Percentiles rank a stretch among this genome's conserved stretches.
These are phyloP conservation scores for Scophthalmus maximus DNA, from an alignment of 2,113 vertebrate genomes.

Conservation along the genomic window DNA sequence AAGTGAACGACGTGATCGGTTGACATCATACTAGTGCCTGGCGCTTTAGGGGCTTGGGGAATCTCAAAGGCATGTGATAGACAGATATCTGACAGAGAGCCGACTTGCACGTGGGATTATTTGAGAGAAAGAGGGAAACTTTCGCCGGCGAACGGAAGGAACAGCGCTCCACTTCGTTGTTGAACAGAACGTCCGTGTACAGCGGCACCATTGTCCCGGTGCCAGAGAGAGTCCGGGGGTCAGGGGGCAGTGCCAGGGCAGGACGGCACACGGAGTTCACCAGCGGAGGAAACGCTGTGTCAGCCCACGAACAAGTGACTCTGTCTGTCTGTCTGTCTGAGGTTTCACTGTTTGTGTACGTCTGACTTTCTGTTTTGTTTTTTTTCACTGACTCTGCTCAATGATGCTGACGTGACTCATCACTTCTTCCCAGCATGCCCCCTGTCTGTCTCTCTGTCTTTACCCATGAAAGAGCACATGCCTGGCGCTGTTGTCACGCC, in stretches of 20 bases:
- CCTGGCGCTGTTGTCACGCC: no score
- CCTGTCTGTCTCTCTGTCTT: neutral
- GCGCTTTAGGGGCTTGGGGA: neutral
- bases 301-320: constrained; percentile 52
- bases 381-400: constrained; percentile 41
- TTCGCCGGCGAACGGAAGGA: no score
- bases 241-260: constrained; percentile 49
- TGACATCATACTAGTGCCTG: neutral
- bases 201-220: constrained; percentile 44
- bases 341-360: constrained; percentile 37
- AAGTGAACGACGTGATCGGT: neutral
- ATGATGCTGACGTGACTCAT: constrained; percentile 66
- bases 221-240: constrained; percentile 41
- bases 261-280: constrained; percentile 68
- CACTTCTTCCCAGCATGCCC: constrained; percentile 43
- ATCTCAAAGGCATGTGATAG: neutral
- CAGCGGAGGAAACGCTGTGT: constrained; percentile 54
- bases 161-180: neutral
- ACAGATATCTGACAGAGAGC: no score
- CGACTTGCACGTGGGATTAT: no score
- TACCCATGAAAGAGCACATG: constrained; percentile 11
- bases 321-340: constrained; percentile 53
- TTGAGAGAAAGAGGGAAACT: no score
- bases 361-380: constrained; percentile 43
- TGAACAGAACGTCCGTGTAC: no score